Conservation (phyloP, 1,140 invertebrate species). For the Coelopa frigida region DNA sequence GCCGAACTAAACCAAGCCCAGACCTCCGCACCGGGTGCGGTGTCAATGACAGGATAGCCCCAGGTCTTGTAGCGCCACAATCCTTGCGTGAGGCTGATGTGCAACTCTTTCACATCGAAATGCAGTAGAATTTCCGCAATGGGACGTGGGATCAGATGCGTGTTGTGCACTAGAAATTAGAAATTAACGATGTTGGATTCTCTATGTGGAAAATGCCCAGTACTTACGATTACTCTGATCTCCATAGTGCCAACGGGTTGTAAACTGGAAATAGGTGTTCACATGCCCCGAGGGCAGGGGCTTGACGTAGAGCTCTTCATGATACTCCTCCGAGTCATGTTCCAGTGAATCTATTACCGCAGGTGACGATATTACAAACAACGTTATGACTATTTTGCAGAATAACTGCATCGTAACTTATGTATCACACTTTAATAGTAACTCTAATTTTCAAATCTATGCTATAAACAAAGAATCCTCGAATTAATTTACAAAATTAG, state of each 20-base stretch:
- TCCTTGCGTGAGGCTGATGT: slow-evolving; percentile 86
- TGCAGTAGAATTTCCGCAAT: slow-evolving; percentile 82
- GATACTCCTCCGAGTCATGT: slow-evolving; percentile 65
- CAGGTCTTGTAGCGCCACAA: slow-evolving; percentile 87
- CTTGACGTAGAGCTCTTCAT: slow-evolving; percentile 75
- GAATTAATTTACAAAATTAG: no score
- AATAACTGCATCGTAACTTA: neutral
- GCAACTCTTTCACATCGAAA: slow-evolving; percentile 82
- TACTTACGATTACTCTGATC: slow-evolving; percentile 52
- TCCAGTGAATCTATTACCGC: no score
- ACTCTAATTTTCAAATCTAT: no score
- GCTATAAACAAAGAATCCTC: no score
- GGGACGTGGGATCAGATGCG: slow-evolving; percentile 80
- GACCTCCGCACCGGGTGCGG: slow-evolving; percentile 86
- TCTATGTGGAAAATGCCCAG: no score
- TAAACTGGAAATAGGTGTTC: slow-evolving; percentile 81
- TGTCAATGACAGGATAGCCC: slow-evolving; percentile 83
- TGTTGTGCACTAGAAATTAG: slow-evolving; percentile 63
- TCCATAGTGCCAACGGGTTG: slow-evolving; percentile 62
- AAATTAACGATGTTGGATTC: neutral
- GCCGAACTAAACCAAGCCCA: slow-evolving; percentile 74
- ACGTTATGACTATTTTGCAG: no score
- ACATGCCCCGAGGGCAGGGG: slow-evolving; percentile 69
- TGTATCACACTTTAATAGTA: neutral
- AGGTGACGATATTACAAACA: no score